phyloP scores from a whole-genome alignment of 2,888 invertebrate species.

The Helobdella robusta region DNA sequence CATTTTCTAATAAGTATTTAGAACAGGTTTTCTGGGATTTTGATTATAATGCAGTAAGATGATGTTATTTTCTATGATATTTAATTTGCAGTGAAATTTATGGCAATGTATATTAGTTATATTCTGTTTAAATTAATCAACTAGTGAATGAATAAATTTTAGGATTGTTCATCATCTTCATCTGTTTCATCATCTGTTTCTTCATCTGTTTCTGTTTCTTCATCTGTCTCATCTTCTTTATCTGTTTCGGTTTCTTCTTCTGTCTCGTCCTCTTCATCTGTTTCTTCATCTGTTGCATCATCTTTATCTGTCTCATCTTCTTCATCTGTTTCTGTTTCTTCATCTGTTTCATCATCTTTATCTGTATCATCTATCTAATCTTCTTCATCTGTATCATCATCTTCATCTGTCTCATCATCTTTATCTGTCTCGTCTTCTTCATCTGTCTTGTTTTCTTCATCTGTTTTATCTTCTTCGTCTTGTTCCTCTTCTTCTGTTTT shows the following conservation, averaged over 20 bases:
- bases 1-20: too few relatives aligned
- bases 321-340: too few relatives aligned
- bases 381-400: background rate
- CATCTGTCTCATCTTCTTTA: background rate
- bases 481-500: conserved; percentile 15
- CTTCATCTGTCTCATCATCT: background rate
- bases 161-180: too few relatives aligned
- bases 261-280: background rate
- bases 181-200: background rate
- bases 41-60: too few relatives aligned
- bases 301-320: background rate
- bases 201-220: background rate
- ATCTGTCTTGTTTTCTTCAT: background rate
- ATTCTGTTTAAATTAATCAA: too few relatives aligned
- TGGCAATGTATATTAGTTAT: too few relatives aligned
- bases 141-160: too few relatives aligned
- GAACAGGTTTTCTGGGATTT: too few relatives aligned
- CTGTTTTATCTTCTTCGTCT: conserved; percentile 7
- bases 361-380: background rate
- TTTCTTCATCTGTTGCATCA: background rate
- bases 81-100: too few relatives aligned
- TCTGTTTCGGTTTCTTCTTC: background rate
- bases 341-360: background rate
- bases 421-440: background rate
- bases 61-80: too few relatives aligned